Percentiles rank a stretch among this genome's conserved stretches.
Evolutionary conservation across 2,797 vertebrate genomes (phyloP).

Genomic region (Parauchenoglanis punctatus): DNA sequence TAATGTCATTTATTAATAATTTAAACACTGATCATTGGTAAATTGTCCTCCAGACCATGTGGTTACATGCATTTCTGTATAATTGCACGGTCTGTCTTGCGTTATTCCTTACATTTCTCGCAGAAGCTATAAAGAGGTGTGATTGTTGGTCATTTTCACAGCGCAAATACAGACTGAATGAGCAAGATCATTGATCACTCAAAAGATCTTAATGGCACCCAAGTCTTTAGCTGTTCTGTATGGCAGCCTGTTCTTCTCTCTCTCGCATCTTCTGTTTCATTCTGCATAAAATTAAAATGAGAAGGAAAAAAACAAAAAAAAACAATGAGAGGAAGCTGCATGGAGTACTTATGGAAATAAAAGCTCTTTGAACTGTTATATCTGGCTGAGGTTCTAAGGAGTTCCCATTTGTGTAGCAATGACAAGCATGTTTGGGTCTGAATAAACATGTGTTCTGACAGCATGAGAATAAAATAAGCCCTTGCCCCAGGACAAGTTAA

Average conservation of each 20-base stretch:
- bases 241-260: background rate
- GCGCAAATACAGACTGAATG: background rate
- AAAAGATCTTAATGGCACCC: background rate
- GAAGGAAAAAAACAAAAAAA: background rate
- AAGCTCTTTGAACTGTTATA: background rate
- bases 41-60: background rate
- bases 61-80: background rate
- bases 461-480: slow-evolving; percentile 1
- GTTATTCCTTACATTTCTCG: background rate
- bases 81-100: background rate
- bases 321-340: too few relatives aligned
- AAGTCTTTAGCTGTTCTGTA: background rate
- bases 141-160: background rate
- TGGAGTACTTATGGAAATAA: background rate
- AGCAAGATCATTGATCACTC: background rate
- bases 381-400: background rate
- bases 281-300: background rate
- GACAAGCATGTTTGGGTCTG: background rate
- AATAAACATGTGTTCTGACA: background rate
- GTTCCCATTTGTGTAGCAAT: background rate
- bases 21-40: background rate
- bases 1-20: background rate
- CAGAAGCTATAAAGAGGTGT: background rate
- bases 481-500: background rate
- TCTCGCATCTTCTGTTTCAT: background rate